phyloP scores from a whole-genome alignment of 2,888 invertebrate species.

The Scaptomyza reducta region DNA sequence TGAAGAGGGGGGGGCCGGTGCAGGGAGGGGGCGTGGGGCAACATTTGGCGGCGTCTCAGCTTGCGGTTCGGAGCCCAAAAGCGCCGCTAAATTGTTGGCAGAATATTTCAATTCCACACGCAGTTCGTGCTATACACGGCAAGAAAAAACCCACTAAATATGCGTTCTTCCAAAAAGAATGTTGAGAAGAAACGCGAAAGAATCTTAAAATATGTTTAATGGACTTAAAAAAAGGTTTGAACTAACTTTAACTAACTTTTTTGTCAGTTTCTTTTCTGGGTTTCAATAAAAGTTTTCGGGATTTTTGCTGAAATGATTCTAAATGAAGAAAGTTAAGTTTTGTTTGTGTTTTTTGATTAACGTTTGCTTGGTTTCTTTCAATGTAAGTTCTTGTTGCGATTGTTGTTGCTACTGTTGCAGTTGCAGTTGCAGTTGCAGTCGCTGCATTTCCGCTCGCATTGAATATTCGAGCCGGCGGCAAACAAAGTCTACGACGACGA shows the following conservation, averaged over 20 bases:
- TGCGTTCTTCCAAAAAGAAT: not conserved
- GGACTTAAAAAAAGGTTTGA: no score
- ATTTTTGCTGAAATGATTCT: no score
- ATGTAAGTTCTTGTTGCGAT: slow-evolving; percentile 8
- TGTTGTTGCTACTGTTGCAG: slow-evolving; percentile 36
- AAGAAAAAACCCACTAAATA: not conserved
- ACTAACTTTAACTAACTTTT: no score
- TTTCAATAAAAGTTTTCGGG: no score
- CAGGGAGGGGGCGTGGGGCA: not conserved
- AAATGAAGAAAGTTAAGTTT: no score
- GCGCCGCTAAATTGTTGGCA: slow-evolving; percentile 72
- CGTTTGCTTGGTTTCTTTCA: no score
- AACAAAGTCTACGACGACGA: slow-evolving; percentile 32
- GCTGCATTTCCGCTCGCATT: slow-evolving; percentile 68
- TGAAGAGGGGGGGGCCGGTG: not conserved
- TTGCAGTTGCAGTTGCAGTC: slow-evolving; percentile 49
- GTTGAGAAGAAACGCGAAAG: no score
- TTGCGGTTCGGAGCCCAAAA: slow-evolving; percentile 52
- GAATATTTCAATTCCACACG: slow-evolving; percentile 71
- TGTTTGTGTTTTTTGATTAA: no score
- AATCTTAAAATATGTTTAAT: no score
- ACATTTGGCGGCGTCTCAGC: slow-evolving; percentile 33
- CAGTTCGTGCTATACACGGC: slow-evolving; percentile 9
- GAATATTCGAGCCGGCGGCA: slow-evolving; percentile 50
- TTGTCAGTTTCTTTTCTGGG: no score